phyloP scores from a whole-genome alignment of 2,888 invertebrate species.

The Pteria penguin region DNA sequence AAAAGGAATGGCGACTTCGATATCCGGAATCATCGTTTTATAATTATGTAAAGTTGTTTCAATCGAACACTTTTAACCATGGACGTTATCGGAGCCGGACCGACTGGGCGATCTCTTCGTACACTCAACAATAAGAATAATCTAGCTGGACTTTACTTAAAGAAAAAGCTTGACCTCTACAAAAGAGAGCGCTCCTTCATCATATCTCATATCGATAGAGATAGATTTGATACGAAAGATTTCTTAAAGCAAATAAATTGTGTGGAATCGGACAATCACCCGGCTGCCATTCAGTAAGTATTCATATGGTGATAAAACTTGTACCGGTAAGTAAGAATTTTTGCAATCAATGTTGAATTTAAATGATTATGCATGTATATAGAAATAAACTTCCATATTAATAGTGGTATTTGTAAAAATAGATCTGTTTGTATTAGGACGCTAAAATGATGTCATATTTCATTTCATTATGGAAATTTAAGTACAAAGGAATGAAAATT shows the following conservation, averaged over 20 bases:
- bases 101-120: slow-evolving; percentile 55
- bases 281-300: slow-evolving; percentile 75
- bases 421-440: no score
- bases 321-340: not conserved
- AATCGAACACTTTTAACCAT: no score
- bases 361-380: no score
- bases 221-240: slow-evolving; percentile 58
- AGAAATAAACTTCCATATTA: no score
- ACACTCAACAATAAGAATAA: slow-evolving; percentile 69
- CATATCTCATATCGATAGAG: slow-evolving; percentile 57
- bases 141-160: slow-evolving; percentile 55
- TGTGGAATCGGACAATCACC: slow-evolving; percentile 62
- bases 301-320: not conserved
- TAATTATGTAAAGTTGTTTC: no score
- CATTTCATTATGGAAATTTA: no score
- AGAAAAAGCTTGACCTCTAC: slow-evolving; percentile 54
- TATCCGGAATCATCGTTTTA: no score
- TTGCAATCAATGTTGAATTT: no score
- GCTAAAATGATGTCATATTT: no score
- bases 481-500: no score
- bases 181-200: slow-evolving; percentile 57
- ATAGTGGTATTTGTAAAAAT: no score
- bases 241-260: slow-evolving; percentile 61
- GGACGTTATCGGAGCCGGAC: slow-evolving; percentile 36
- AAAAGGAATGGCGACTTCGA: no score